Percentiles rank a stretch among this genome's conserved stretches.
phyloP scores from a whole-genome alignment of 1,140 invertebrate species.

The Drosophila littoralis region DNA sequence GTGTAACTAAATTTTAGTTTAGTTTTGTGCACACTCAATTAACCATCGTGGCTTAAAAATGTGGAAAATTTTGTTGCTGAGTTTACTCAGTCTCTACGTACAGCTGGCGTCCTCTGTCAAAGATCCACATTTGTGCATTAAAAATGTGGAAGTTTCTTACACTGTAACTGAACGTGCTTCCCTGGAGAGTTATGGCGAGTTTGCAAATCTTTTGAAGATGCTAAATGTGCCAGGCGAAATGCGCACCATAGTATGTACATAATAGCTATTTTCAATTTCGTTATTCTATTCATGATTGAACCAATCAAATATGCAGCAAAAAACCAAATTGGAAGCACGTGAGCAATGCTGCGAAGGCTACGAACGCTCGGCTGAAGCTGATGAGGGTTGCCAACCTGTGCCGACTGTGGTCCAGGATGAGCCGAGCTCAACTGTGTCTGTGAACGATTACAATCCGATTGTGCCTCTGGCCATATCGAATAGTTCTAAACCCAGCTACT shows the following conservation, averaged over 20 bases:
- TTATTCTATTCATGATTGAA: background rate
- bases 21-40: background rate
- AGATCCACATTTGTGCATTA: slow-evolving; percentile 20
- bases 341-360: slow-evolving; percentile 27
- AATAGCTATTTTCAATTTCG: background rate
- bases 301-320: background rate
- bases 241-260: slow-evolving; percentile 2
- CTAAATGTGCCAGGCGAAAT: slow-evolving; percentile 14
- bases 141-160: slow-evolving; percentile 10
- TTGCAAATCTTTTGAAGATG: background rate
- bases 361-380: background rate
- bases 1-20: background rate
- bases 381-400: slow-evolving; percentile 15
- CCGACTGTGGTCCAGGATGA: background rate
- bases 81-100: too few species aligned
- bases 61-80: background rate
- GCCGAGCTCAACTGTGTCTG: background rate
- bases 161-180: slow-evolving; percentile 1
- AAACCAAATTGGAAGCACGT: slow-evolving; percentile 1
- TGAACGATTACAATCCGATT: background rate
- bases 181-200: slow-evolving; percentile 4
- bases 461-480: too few species aligned
- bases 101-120: background rate
- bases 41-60: background rate
- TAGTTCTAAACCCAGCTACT: background rate